A percentile compares a stretch with the other conserved stretches of the same genome.
phyloP scores from a whole-genome alignment of 30 jellyfish, hydroid and myxozoan species.

The Nemopilema nomurai region DNA sequence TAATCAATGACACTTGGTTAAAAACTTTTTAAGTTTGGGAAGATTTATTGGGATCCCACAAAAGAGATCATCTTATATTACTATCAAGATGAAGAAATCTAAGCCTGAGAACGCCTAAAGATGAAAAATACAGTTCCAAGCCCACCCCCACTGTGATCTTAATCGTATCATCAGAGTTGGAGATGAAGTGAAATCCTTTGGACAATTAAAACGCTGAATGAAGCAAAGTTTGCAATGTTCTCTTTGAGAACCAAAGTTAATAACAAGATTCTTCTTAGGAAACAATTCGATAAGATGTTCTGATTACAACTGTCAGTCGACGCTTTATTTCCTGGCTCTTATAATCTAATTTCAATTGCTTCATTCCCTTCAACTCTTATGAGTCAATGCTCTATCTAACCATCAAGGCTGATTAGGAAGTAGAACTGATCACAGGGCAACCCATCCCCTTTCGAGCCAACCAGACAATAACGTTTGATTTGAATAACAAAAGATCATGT shows the following conservation, averaged over 20 bases:
- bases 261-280: not conserved
- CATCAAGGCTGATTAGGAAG: not conserved
- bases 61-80: too few species aligned
- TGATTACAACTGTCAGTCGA: not conserved
- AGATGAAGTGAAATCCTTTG: not conserved
- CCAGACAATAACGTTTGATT: not conserved
- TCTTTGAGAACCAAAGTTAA: not conserved
- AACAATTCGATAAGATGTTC: not conserved
- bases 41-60: too few species aligned
- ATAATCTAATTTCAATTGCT: not conserved
- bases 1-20: too few species aligned
- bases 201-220: not conserved
- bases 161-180: not conserved
- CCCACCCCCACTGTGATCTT: not conserved
- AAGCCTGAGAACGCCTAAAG: not conserved
- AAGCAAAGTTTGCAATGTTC: not conserved
- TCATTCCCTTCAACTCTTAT: not conserved
- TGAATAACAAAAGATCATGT: constrained; percentile 24
- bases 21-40: too few species aligned
- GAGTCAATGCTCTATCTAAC: not conserved
- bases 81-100: too few species aligned
- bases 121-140: not conserved
- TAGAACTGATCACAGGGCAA: not conserved
- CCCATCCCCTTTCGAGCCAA: not conserved
- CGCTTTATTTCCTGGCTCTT: not conserved